Base-by-base conservation (phyloP, 2,797 vertebrate species). In the Notamacropus eugenii region DNA sequence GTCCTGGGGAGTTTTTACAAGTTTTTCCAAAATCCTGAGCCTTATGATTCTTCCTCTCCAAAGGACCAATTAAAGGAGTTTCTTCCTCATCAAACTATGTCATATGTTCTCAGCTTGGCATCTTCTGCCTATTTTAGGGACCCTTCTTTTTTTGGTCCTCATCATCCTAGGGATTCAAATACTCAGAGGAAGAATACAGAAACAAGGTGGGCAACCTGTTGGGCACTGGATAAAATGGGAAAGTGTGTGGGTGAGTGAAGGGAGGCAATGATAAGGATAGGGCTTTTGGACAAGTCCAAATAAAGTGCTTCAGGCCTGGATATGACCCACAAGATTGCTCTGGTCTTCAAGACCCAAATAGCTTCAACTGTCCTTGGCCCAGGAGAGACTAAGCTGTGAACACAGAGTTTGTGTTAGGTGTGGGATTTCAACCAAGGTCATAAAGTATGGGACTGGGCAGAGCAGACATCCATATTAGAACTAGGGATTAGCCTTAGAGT, bases 141-240 rank as follows among this genome's bases (percentile, higher is more conserved):
- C 40, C 4, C 87, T 96, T 94, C 96, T 97, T 34, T 92, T 95
- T 55, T 62, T 97, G 57, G 92, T 95, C 46, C 82, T 97, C 0
- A 0, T 96, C 40, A 54, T 95, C 62, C 54, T 96, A 62, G 96
- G 50, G n/a, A 93, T 8, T 93, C 93, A 92, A 57, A 46, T 92
- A 13, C n/a, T 22, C 28, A 93, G 55, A 93, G 2, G 90, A 92
- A 95, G 67, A 95, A 22, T n/a, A 5, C 3, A 55, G 87, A 0
- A 0, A 57, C 54, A 6, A 97, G 94, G 94, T 94, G 31, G 34
- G 3, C 28, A 50, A 10, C 14, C 5, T 0, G 1, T n/a, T 16
- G 59, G 34, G 13, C 1, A 29, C 34, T 74, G 34, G 9, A 74
- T 40, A 2, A 8, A 16, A 74, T 10, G 34, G 6, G n/a, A 74